Conservation (phyloP, 2,888 invertebrate genomes). For the Dasysyrphus albostriatus region DNA sequence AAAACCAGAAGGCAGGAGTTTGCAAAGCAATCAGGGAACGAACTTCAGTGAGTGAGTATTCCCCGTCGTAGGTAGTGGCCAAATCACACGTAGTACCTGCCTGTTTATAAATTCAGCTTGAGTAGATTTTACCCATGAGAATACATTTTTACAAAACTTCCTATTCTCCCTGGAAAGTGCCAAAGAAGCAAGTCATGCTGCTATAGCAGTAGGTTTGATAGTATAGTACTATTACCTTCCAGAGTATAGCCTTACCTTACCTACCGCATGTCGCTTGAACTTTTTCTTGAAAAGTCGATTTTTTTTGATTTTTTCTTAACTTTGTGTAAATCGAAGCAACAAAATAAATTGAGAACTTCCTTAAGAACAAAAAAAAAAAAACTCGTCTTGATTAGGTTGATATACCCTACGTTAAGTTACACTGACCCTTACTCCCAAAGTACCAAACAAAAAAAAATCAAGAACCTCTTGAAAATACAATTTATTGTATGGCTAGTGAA, state of each 20-base stretch:
- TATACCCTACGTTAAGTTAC: constrained; percentile 54
- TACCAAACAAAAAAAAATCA: constrained; percentile 18
- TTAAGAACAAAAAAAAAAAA: constrained; percentile 22
- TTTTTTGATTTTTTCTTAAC: constrained; percentile 13
- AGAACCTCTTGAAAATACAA: constrained; percentile 46
- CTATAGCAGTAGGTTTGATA: constrained; percentile 5
- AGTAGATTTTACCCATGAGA: constrained; percentile 70
- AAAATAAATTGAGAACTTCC: constrained; percentile 72
- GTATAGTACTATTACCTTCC: not conserved
- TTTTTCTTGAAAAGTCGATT: constrained; percentile 40
- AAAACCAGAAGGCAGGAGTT: constrained; percentile 53
- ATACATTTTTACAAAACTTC: constrained; percentile 28
- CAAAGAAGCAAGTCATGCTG: constrained; percentile 17
- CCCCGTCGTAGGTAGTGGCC: constrained; percentile 63
- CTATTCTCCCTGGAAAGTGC: constrained; percentile 18
- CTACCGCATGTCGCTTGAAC: constrained; percentile 40
- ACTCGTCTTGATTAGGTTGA: constrained; percentile 53
- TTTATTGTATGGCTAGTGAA: constrained; percentile 19
- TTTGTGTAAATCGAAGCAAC: constrained; percentile 46
- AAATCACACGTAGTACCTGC: constrained; percentile 74
- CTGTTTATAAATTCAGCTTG: constrained; percentile 74
- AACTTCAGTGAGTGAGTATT: constrained; percentile 46
- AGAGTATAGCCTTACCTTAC: not conserved
- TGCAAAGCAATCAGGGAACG: constrained; percentile 68
- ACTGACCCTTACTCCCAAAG: constrained; percentile 11